phyloP scores from a whole-genome alignment of 2,888 invertebrate species.

The Tachina grossa region DNA sequence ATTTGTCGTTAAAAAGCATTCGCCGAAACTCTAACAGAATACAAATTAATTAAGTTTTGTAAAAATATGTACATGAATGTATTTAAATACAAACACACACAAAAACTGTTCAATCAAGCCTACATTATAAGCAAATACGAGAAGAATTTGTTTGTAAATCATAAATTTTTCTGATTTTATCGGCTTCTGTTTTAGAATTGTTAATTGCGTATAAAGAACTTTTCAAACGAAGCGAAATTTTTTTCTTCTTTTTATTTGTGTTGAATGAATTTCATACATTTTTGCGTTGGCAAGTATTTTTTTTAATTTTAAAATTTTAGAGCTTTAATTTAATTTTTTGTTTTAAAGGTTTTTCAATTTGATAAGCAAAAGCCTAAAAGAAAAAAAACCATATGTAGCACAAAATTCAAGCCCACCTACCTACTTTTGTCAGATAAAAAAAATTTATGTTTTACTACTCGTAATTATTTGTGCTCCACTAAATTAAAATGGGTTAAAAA shows the following conservation, averaged over 20 bases:
- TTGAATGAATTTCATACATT: constrained; percentile 5
- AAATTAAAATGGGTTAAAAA: constrained; percentile 65
- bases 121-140: constrained; percentile 33
- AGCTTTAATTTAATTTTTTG: constrained; percentile 38
- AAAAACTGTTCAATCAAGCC: constrained; percentile 16
- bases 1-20: constrained; percentile 7
- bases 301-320: constrained; percentile 20
- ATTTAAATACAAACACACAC: background rate
- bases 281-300: constrained; percentile 48
- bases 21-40: constrained; percentile 52
- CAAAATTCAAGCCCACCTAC: constrained; percentile 58
- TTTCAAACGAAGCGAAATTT: constrained; percentile 35
- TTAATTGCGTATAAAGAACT: constrained; percentile 65
- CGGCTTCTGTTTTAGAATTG: constrained; percentile 68
- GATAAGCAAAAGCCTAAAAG: constrained; percentile 15
- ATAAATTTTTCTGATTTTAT: constrained; percentile 66
- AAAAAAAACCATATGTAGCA: constrained; percentile 24
- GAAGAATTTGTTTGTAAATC: constrained; percentile 49
- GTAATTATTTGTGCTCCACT: constrained; percentile 8
- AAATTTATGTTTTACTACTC: constrained; percentile 56
- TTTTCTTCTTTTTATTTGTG: constrained; percentile 1
- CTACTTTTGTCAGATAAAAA: constrained; percentile 53
- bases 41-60: constrained; percentile 50
- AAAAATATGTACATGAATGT: background rate
- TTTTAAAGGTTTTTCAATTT: constrained; percentile 46